phyloP scores from a whole-genome alignment of 2,797 vertebrate genomes.

The Poeciliopsis gracilis region DNA sequence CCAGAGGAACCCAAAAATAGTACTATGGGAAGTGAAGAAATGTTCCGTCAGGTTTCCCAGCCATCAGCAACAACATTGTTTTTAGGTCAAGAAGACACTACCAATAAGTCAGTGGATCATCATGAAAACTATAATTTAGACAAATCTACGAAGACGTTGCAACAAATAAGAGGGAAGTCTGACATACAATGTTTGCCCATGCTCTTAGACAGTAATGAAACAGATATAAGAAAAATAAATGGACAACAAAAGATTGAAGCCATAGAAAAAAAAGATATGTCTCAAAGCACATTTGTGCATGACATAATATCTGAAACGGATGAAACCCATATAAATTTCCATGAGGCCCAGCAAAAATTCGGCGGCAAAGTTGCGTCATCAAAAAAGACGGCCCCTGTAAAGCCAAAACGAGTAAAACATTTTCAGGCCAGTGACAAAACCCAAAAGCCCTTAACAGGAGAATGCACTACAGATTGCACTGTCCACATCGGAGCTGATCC shows the following conservation, averaged over 20 bases:
- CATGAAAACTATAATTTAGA: constrained; percentile 29
- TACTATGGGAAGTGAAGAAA: constrained; percentile 40
- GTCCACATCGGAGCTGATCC: constrained; percentile 15
- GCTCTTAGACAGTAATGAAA: constrained; percentile 7
- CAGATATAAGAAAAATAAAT: constrained; percentile 25
- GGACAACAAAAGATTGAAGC: constrained; percentile 35
- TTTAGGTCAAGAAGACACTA: constrained; percentile 35
- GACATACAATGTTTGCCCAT: constrained; percentile 17
- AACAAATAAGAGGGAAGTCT: constrained; percentile 51
- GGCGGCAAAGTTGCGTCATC: constrained; percentile 54
- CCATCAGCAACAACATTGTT: constrained; percentile 50
- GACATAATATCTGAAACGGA: constrained; percentile 29
- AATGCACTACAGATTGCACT: constrained; percentile 17
- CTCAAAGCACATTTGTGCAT: constrained; percentile 29
- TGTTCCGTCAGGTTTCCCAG: constrained; percentile 50
- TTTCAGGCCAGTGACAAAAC: constrained; percentile 42
- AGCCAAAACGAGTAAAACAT: constrained; percentile 80
- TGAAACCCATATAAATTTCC: constrained; percentile 63
- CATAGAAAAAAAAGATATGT: constrained; percentile 38
- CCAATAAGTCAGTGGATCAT: constrained; percentile 1
- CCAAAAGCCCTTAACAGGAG: constrained; percentile 18
- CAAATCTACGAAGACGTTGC: constrained; percentile 59
- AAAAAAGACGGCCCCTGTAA: constrained; percentile 58
- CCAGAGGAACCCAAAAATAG: constrained; percentile 26
- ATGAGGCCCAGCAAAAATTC: constrained; percentile 66